Evolutionary conservation across 2,797 vertebrate species (phyloP).

Genomic region (Emys orbicularis): DNA sequence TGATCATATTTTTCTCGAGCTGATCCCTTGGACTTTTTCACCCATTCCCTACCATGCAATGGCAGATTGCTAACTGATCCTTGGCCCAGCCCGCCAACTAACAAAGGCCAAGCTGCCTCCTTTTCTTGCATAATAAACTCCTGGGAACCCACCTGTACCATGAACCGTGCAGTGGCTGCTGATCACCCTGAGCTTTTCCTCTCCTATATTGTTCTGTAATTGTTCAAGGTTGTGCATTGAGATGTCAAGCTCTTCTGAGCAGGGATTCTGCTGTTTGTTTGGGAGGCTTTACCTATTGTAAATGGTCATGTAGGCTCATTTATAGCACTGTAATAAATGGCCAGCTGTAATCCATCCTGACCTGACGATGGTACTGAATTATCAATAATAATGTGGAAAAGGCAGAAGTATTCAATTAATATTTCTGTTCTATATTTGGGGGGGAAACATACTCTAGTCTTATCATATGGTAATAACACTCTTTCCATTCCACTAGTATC

Average conservation of each 20-base stretch:
- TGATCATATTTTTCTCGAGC: neutral
- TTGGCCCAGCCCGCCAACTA: neutral
- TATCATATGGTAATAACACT: too few relatives aligned
- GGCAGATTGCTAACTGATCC: neutral
- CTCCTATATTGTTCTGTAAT: neutral
- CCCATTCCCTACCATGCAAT: neutral
- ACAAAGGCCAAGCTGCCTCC: neutral
- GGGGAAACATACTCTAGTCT: neutral
- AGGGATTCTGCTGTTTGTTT: neutral
- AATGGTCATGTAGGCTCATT: neutral
- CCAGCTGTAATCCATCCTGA: neutral
- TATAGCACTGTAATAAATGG: neutral
- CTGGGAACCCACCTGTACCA: neutral
- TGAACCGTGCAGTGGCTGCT: neutral
- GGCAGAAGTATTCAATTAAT: neutral
- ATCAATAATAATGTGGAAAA: neutral
- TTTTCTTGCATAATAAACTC: neutral
- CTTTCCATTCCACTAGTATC: neutral
- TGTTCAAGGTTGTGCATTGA: neutral
- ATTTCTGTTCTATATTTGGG: neutral
- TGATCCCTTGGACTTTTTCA: neutral
- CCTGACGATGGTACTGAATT: neutral
- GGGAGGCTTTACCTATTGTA: neutral
- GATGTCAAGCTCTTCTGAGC: neutral
- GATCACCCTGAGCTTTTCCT: neutral